Evolutionary conservation across 2,113 vertebrate species (phyloP).

Genomic region (Sitta europaea): DNA sequence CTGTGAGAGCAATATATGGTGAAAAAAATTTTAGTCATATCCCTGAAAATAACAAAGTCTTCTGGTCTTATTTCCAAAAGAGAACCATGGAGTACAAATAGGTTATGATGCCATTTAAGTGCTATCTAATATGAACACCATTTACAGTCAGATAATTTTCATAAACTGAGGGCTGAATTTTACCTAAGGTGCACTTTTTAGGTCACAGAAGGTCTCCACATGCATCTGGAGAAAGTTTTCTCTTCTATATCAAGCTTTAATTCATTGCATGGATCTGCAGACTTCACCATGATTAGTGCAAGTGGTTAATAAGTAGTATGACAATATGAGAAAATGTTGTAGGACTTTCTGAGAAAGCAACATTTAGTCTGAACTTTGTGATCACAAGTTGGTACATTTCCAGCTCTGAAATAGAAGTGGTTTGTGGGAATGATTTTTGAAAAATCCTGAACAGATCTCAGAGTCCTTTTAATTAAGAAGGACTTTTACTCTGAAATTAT

Average conservation of each 20-base stretch:
- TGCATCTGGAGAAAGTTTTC: not conserved
- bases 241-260: not conserved
- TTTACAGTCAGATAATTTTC: not conserved
- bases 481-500: not conserved
- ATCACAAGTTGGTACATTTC: not conserved
- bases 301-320: slow-evolving; percentile 13
- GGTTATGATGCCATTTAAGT: not conserved
- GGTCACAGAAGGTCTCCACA: not conserved
- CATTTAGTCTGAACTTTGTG: not conserved
- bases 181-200: not conserved
- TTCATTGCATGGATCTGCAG: not conserved
- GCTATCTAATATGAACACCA: not conserved
- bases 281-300: not conserved
- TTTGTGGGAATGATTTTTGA: not conserved
- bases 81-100: not conserved
- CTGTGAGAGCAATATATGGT: not conserved
- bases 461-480: not conserved
- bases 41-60: not conserved
- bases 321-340: not conserved
- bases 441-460: not conserved
- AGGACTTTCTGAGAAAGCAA: not conserved
- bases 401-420: not conserved
- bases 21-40: not conserved
- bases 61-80: not conserved
- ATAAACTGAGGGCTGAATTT: not conserved